Evolutionary conservation across 2,888 invertebrate species (phyloP).

Genomic region (Hedya salicella): DNA sequence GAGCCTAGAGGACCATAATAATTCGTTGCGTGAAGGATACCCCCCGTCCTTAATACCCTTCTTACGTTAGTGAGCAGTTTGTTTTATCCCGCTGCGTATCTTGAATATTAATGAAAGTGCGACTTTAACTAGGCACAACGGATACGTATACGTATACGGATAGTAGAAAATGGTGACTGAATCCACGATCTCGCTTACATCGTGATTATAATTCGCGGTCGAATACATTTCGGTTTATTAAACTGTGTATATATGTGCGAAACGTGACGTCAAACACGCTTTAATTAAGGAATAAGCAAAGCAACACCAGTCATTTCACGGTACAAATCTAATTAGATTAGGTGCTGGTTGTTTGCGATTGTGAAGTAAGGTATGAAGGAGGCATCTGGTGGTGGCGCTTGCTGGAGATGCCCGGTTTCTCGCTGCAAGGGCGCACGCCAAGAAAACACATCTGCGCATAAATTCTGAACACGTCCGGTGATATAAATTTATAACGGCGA

Average conservation of each 20-base stretch:
- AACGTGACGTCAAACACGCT: constrained; percentile 40
- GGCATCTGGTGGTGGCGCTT: constrained; percentile 58
- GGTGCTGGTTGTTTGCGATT: constrained; percentile 33
- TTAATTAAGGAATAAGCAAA: constrained; percentile 43
- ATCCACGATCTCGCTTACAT: constrained; percentile 25
- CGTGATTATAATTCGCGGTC: constrained; percentile 36
- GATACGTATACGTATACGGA: constrained; percentile 20
- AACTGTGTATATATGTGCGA: constrained; percentile 32
- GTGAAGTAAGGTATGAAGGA: constrained; percentile 43
- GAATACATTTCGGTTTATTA: constrained; percentile 39
- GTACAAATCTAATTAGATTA: constrained; percentile 39
- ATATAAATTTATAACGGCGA: constrained; percentile 81
- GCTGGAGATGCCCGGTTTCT: constrained; percentile 51
- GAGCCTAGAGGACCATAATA: constrained; percentile 33
- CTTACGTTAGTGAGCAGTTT: constrained; percentile 43
- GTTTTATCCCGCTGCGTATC: constrained; percentile 42
- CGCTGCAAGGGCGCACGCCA: constrained; percentile 64
- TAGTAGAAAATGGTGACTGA: constrained; percentile 13
- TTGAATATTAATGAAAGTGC: constrained; percentile 41
- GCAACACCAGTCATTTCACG: constrained; percentile 34
- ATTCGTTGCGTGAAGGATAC: constrained; percentile 32
- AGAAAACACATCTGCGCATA: constrained; percentile 74
- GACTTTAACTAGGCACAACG: constrained; percentile 39
- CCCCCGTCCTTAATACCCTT: constrained; percentile 40
- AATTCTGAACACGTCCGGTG: constrained; percentile 78